Base-by-base conservation (phyloP, 2,797 vertebrate species). In the Notolabrus celidotus region DNA sequence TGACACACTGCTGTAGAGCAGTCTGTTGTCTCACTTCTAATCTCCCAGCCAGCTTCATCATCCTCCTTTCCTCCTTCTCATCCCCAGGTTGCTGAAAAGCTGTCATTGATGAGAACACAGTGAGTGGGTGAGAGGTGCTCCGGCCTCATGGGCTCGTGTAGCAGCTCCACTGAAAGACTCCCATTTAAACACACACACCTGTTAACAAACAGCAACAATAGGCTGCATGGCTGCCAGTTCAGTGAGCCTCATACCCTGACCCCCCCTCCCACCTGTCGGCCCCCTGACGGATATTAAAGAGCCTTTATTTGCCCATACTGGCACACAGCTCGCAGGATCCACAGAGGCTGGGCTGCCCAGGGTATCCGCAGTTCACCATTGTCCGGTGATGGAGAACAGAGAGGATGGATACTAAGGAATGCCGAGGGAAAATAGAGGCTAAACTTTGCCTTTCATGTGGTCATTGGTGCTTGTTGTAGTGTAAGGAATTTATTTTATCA, bases 121-220 rank as follows among this genome's bases (percentile, higher is more conserved):
- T 65, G 85, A 84, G 82, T 81, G 88, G 91, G 86, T 83, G 87
- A 90, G 82, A 67, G 89, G 89, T 91, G 89, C 88, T 86, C 50
- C 70, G 91, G 93, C 91, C 89, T 89, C 58, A 92, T 79, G 82
- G 88, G 84, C 66, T 83, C 74, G 74, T 87, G 92, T 86, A 84
- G 86, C 78, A 85, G 74, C 57, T 82, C 77, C 85, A 84, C 86
- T 94, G 94, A 91, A 88, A 93, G 89, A 72, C 74, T 77, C 74
- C 82, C 92, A 90, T 94, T 88, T 90, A 86, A 88, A 91, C 85
- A 85, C 87, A 85, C 16, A 86, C 92, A 94, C 94, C 95, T 96
- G 95, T 93, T 86, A 88, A 82, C 71, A 89, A 89, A 90, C 88
- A 88, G 82, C 82, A 81, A 92, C 86, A 94, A 94, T 90, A 82